These are phyloP conservation scores for Cylloceria caligata DNA, from an alignment of 2,888 invertebrate genomes.

Conservation along the genomic window DNA sequence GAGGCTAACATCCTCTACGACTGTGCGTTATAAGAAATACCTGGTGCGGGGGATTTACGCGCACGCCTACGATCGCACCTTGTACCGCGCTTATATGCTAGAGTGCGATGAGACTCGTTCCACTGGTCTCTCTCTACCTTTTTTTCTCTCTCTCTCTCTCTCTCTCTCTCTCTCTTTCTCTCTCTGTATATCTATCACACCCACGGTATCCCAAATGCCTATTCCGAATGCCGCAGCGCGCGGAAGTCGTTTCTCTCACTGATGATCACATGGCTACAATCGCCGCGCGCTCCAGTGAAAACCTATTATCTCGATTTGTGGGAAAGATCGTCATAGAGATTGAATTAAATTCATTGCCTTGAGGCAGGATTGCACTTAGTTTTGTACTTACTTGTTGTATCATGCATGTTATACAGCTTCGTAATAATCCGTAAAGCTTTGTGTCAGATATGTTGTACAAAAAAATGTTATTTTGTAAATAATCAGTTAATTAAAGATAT, in stretches of 20 bases:
- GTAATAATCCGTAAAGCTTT: too few relatives aligned
- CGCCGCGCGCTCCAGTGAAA: constrained; percentile 36
- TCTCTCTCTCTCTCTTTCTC: constrained; percentile 24
- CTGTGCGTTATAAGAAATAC: constrained; percentile 64
- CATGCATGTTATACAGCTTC: background rate
- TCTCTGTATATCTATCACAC: constrained; percentile 66
- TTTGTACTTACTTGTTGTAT: background rate
- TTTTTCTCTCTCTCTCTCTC: constrained; percentile 42
- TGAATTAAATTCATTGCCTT: constrained; percentile 59
- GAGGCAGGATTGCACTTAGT: background rate
- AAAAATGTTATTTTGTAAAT: too few relatives aligned
- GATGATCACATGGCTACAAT: constrained; percentile 61
- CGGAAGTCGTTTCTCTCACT: constrained; percentile 68
- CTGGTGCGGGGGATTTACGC: constrained; percentile 65
- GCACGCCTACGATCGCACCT: constrained; percentile 67
- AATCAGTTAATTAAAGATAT: too few relatives aligned
- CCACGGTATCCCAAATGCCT: constrained; percentile 67
- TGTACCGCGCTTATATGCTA: constrained; percentile 27
- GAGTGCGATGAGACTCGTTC: constrained; percentile 25
- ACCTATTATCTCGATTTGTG: constrained; percentile 47
- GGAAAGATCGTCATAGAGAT: constrained; percentile 45
- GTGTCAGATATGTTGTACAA: too few relatives aligned
- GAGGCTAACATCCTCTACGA: constrained; percentile 63
- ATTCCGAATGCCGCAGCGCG: constrained; percentile 62
- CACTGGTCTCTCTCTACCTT: constrained; percentile 48